Evolutionary conservation across 2,113 vertebrate genomes (phyloP).

Genomic region (Arvicanthis niloticus): DNA sequence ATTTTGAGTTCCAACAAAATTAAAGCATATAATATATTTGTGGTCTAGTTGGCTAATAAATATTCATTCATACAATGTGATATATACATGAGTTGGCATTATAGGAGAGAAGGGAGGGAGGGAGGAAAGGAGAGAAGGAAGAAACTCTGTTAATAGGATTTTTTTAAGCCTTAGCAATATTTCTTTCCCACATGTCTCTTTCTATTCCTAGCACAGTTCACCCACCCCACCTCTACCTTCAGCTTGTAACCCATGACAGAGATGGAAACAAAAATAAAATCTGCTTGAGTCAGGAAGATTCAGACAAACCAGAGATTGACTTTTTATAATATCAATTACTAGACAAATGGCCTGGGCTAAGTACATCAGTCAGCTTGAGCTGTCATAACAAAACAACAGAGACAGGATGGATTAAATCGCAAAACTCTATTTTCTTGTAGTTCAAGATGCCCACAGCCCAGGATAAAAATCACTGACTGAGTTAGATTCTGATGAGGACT

Average conservation of each 20-base stretch:
- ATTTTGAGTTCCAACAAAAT: not conserved
- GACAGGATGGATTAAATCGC: not conserved
- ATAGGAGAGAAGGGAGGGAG: not conserved
- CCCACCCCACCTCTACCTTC: not conserved
- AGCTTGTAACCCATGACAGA: slow-evolving; percentile 7
- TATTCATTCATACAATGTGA: not conserved
- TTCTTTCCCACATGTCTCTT: not conserved
- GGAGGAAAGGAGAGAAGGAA: too few relatives aligned
- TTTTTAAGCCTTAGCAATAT: slow-evolving; percentile 22
- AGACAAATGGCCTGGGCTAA: not conserved
- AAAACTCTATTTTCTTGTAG: not conserved
- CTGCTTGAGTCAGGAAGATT: slow-evolving; percentile 37
- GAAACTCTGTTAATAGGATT: not conserved
- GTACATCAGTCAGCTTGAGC: not conserved
- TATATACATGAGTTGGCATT: not conserved
- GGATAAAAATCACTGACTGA: not conserved
- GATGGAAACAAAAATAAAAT: slow-evolving; percentile 59
- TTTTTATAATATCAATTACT: slow-evolving; percentile 26
- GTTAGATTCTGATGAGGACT: not conserved
- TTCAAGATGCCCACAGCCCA: not conserved
- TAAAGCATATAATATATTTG: not conserved
- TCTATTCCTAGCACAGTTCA: not conserved
- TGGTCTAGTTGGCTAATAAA: not conserved
- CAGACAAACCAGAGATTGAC: slow-evolving; percentile 4
- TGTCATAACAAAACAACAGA: not conserved